These are phyloP conservation scores for Tokudaia muenninki DNA, from an alignment of 2,797 vertebrate species.

Conservation along the genomic window DNA sequence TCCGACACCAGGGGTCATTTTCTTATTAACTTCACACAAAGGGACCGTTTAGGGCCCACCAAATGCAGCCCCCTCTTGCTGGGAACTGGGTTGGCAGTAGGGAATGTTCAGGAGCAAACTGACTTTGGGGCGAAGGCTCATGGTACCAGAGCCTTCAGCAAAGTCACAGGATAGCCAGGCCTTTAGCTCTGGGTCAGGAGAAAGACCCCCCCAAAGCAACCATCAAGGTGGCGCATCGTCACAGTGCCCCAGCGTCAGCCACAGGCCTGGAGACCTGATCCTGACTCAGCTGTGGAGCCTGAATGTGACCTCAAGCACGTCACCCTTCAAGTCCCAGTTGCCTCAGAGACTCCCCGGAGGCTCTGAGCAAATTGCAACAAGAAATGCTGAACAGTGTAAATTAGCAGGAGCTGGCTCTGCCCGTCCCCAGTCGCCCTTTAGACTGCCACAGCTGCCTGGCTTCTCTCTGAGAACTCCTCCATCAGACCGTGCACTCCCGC, in stretches of 20 bases:
- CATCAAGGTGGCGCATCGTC: not conserved
- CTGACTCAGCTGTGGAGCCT: slow-evolving; percentile 69
- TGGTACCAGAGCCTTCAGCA: rapidly evolving
- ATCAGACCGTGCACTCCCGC: not conserved
- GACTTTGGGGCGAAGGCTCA: not conserved
- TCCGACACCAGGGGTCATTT: slow-evolving; percentile 2
- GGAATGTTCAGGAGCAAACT: not conserved
- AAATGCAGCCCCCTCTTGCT: not conserved
- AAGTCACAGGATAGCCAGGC: not conserved
- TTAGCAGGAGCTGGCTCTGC: slow-evolving; percentile 50
- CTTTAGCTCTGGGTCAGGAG: not conserved
- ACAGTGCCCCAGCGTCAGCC: not conserved
- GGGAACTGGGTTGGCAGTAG: not conserved
- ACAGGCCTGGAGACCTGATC: not conserved
- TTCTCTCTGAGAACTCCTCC: slow-evolving; percentile 42
- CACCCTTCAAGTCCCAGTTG: slow-evolving; percentile 63
- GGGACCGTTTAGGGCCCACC: not conserved
- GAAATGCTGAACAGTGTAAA: slow-evolving; percentile 60
- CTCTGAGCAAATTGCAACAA: slow-evolving; percentile 34
- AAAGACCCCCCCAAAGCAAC: not conserved
- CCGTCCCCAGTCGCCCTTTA: slow-evolving; percentile 69
- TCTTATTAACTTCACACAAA: not conserved
- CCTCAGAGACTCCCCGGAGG: slow-evolving; percentile 73
- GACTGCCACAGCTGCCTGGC: slow-evolving; percentile 65
- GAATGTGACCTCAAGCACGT: slow-evolving; percentile 57